Evolutionary conservation across 2,888 invertebrate genomes (phyloP).

Genomic region (Idaea aversata): DNA sequence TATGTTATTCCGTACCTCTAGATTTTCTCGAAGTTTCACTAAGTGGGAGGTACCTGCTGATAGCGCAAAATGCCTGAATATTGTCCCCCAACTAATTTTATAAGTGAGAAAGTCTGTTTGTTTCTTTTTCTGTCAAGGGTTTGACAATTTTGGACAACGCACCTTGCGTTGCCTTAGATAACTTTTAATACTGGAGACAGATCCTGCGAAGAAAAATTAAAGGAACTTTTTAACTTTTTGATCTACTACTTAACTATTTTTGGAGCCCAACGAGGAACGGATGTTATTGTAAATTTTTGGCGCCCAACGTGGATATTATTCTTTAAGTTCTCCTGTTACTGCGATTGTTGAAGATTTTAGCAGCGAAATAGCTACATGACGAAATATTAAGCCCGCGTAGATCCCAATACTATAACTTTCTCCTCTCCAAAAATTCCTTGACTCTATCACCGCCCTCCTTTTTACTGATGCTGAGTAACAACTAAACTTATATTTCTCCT

Average conservation of each 20-base stretch:
- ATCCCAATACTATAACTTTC: no score
- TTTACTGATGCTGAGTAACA: no score
- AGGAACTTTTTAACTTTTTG: neutral
- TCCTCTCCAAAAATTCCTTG: no score
- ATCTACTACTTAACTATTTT: neutral
- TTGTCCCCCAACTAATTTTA: neutral
- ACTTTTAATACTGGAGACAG: no score
- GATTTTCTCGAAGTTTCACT: conserved; percentile 3
- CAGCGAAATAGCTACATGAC: no score
- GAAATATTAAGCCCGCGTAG: no score
- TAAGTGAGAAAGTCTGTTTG: neutral
- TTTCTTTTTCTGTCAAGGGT: no score
- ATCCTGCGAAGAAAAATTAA: conserved; percentile 5
- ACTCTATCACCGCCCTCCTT: no score
- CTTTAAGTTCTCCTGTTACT: no score
- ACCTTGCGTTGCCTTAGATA: no score
- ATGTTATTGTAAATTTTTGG: conserved; percentile 4
- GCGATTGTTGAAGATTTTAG: no score
- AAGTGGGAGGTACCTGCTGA: conserved; percentile 18
- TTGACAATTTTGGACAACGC: no score
- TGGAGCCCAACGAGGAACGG: neutral
- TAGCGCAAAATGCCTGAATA: neutral
- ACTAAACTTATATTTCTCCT: conserved; percentile 20
- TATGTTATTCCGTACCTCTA: conserved; percentile 17
- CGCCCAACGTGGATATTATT: neutral